phyloP scores from a whole-genome alignment of 2,797 vertebrate genomes.

The Tapirus indicus region DNA sequence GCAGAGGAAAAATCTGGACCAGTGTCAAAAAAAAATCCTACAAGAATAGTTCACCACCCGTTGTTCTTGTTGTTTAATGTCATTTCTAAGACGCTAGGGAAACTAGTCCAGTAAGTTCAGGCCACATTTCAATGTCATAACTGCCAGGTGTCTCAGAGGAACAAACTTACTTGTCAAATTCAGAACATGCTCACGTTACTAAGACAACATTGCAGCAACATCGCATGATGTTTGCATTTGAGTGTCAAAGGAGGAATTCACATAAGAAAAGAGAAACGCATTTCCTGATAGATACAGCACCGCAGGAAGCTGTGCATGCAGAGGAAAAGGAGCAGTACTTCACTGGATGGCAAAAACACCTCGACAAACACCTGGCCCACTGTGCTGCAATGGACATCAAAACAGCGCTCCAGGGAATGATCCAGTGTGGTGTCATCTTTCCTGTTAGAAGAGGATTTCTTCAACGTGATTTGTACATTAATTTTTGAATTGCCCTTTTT shows the following conservation, averaged over 20 bases:
- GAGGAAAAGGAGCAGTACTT: neutral
- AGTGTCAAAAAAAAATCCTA: constrained; percentile 23
- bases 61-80: constrained; percentile 57
- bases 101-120: constrained; percentile 1
- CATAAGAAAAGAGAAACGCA: neutral
- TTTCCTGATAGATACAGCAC: neutral
- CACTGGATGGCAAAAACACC: no score
- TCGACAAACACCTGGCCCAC: neutral
- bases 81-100: constrained; percentile 51
- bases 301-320: rapidly evolving
- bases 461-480: neutral
- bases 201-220: neutral
- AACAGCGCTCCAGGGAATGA: neutral
- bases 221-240: neutral
- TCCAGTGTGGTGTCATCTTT: neutral
- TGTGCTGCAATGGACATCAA: neutral
- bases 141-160: neutral
- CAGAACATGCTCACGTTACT: neutral
- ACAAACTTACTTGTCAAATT: neutral
- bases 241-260: neutral
- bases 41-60: neutral
- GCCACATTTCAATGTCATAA: constrained; percentile 26
- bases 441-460: neutral
- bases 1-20: constrained; percentile 33
- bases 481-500: neutral